phyloP scores from a whole-genome alignment of 1,140 invertebrate species.

The Caligus rogercresseyi region DNA sequence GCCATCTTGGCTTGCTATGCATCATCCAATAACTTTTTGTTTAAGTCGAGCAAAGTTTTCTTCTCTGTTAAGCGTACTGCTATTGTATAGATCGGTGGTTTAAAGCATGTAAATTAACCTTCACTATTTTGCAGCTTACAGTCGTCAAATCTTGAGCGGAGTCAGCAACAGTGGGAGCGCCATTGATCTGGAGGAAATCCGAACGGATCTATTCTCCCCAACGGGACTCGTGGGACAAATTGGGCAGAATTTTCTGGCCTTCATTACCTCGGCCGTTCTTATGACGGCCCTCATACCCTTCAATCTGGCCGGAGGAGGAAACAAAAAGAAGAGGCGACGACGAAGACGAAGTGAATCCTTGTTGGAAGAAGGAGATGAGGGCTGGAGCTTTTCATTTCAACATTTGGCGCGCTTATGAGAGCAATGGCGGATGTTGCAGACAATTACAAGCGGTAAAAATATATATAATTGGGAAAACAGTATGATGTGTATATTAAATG shows the following conservation, averaged over 20 bases:
- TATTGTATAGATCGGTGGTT: no score
- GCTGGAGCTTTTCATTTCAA: background rate
- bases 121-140: no score
- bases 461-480: background rate
- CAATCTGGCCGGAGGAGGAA: background rate
- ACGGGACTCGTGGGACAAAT: background rate
- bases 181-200: background rate
- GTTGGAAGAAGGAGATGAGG: no score
- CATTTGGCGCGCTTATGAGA: background rate
- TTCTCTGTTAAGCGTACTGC: no score
- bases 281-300: background rate
- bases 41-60: no score
- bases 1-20: no score
- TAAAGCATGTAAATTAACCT: no score
- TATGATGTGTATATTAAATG: background rate
- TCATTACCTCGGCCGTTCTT: background rate
- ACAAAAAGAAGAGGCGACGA: background rate
- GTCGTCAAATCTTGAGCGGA: no score
- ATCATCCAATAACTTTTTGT: no score
- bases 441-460: background rate
- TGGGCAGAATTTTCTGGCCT: background rate
- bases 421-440: background rate
- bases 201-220: background rate
- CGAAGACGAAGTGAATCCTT: no score
- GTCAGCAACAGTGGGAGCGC: no score